Evolutionary conservation across 1,140 invertebrate genomes (phyloP).

Genomic region (Bombus picipes): DNA sequence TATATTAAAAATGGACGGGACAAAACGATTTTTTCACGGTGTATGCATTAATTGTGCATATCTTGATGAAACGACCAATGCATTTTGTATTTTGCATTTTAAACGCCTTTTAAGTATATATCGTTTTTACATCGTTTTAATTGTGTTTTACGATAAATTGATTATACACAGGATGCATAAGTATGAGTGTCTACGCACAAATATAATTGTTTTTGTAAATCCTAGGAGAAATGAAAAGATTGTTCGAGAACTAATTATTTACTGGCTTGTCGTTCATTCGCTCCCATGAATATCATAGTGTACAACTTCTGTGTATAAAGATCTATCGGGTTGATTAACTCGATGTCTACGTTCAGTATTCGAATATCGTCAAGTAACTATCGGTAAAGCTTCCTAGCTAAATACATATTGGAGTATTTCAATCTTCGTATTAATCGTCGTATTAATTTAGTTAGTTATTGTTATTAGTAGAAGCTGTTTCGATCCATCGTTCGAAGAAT

Average conservation of each 20-base stretch:
- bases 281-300: too few relatives aligned
- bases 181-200: neutral
- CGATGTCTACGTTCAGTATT: neutral
- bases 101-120: neutral
- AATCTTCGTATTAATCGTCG: neutral
- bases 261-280: too few relatives aligned
- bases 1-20: conserved; percentile 17
- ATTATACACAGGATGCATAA: neutral
- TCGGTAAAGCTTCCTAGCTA: neutral
- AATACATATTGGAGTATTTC: too few relatives aligned
- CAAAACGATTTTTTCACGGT: neutral
- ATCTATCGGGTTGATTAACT: neutral
- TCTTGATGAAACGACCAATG: neutral
- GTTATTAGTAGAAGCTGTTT: too few relatives aligned
- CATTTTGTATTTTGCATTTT: neutral
- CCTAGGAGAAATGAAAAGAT: neutral
- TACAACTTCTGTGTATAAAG: too few relatives aligned
- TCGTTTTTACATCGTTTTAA: neutral
- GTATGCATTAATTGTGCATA: neutral
- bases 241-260: neutral
- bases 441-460: neutral
- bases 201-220: neutral
- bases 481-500: too few relatives aligned
- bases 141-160: neutral
- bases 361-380: neutral